Base-by-base conservation (phyloP, 2,888 invertebrate species). In the Eucera pruinosa region DNA sequence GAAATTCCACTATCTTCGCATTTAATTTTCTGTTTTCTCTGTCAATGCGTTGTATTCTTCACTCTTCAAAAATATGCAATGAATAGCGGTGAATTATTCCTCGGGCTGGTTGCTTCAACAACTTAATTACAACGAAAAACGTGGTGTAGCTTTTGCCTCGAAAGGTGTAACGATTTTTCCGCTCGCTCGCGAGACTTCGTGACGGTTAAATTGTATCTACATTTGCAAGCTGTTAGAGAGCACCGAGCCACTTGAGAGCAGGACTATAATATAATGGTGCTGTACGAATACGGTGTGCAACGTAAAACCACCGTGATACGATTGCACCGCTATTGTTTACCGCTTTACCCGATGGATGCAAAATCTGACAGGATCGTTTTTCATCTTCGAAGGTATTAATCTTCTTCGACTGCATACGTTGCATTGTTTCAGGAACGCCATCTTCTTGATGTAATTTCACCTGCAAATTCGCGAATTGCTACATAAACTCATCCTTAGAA, bases 271-370 rank as follows among this genome's bases (percentile, higher is more conserved):
- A 41, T 18, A 48, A 15, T n/a, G 39, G 39, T 36, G 52, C 18
- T 45, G 15, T 11, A 45, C 27, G 20, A 20, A 64, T 27, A 47
- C 68, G 50, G 50, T 43, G 18, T 39, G 15, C 41, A 43, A 67
- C 18, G 27, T 18, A 39, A 60, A 72, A 41, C 20, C 36, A 39
- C 23, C 5, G n/a, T 43, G 55, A 72, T 72, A 72, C 73, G 41
- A 72, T 72, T 75, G 52, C 43, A n/a, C 39, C 18, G 45, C n/a
- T 55, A 72, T 52, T 72, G 61, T 74, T 64, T 58, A 54, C 58
- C 43, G 30, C n/a, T 52, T 25, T 39, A 52, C 68, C 25, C 45
- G n/a, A 0, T 33, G 43, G 33, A n/a, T n/a, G n/a, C n/a, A 39
- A 64, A 68, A 75, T 74, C 60, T 30, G 23, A 33, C 25, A n/a